A percentile compares a stretch with the other conserved stretches of the same genome.
These are phyloP conservation scores for Rhamnusium bicolor DNA, from an alignment of 2,888 invertebrate genomes.

Conservation along the genomic window DNA sequence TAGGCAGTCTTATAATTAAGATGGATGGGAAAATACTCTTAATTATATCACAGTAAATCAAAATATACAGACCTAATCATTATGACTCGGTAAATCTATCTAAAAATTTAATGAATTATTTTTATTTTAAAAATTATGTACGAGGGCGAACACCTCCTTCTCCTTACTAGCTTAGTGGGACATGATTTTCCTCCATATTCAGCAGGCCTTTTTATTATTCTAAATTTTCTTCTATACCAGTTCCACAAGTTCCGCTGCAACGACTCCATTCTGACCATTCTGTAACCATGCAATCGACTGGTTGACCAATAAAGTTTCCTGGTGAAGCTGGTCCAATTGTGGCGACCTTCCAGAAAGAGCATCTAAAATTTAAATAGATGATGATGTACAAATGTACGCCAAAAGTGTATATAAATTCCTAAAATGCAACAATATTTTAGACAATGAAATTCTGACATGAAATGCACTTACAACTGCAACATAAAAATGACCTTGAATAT, in stretches of 20 bases:
- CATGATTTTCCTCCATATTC: conserved; percentile 79
- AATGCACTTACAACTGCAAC: no score
- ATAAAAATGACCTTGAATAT: no score
- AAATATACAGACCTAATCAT: no score
- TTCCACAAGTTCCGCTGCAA: conserved; percentile 87
- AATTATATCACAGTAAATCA: no score
- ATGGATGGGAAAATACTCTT: no score
- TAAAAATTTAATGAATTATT: not conserved
- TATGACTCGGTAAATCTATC: no score
- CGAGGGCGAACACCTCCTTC: conserved; percentile 74
- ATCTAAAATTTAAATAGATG: conserved; percentile 50
- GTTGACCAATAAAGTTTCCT: conserved; percentile 22
- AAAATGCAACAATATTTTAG: no score
- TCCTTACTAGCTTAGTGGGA: conserved; percentile 75
- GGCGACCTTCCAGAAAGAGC: conserved; percentile 54
- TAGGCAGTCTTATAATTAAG: no score
- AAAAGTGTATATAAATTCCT: no score
- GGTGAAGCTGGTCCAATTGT: conserved; percentile 13
- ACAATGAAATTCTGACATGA: no score
- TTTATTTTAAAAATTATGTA: conserved; percentile 34
- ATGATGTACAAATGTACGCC: not conserved
- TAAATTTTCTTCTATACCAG: conserved; percentile 78
- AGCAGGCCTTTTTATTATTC: conserved; percentile 77
- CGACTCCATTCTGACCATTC: conserved; percentile 89
- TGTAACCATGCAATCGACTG: conserved; percentile 80